Base-by-base conservation (phyloP, 2,797 vertebrate genomes). In the Microtus agrestis region DNA sequence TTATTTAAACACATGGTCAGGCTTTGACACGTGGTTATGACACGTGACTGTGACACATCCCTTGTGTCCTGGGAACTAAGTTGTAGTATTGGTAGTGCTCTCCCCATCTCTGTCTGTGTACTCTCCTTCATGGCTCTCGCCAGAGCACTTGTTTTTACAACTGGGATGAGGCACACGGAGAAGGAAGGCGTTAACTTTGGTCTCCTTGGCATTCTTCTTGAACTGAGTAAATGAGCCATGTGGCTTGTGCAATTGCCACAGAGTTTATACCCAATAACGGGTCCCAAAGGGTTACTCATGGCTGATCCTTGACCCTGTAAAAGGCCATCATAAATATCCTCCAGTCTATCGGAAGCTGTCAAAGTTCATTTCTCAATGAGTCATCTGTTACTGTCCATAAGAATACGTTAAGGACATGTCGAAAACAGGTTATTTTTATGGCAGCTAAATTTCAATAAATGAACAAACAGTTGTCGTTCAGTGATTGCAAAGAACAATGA, bases 321-420 rank as follows among this genome's bases (percentile, higher is more conserved):
- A 87, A 96, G 82, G 79, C 71, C 43, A 92, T 78, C 92, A 91
- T 92, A 96, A 97, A 97, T 97, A 94, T 7, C 91, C 1, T 82
- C 13, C 65, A 97, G 78, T 94, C 96, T 97, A 94, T 93, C 97
- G 95, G 69, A 94, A 97, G 40, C 89, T 95, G 94, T 98, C 94
- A 97, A 95, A 97, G 98, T 96, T 61, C 48, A 97, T 98, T 98
- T 97, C 91, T 97, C 96, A 97, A 74, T 98, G 97, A 98, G 91
- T 98, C 97, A 98, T 97, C 97, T 96, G 93, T 97, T 91, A 95
- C 61, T 0, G 8, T 95, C 4, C 3, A 96, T 89, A 96, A 97
- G 97, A 98, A 94, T 91, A 31, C 96, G 54, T 96, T 97, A 96
- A 96, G 25, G 89, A 96, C 95, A 96, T 92, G 63, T 85, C 94